These are phyloP conservation scores for Clarias laeviceps DNA, from an alignment of 2,797 vertebrate species.

Conservation along the genomic window DNA sequence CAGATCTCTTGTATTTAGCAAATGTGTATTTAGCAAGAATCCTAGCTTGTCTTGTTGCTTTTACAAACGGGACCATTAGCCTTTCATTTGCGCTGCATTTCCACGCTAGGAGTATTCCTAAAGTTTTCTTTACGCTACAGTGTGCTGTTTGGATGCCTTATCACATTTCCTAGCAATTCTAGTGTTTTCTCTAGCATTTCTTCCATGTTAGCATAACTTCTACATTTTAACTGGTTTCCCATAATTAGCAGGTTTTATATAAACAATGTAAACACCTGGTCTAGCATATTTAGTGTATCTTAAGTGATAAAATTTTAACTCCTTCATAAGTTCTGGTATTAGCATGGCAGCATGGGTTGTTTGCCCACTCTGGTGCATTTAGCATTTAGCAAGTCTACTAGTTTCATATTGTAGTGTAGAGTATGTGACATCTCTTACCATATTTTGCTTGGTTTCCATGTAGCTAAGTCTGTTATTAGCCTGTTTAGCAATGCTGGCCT, in stretches of 20 bases:
- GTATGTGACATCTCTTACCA: not conserved
- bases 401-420: not conserved
- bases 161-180: too few relatives aligned
- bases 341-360: not conserved
- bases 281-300: not conserved
- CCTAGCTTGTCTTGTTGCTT: not conserved
- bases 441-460: not conserved
- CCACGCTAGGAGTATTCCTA: too few relatives aligned
- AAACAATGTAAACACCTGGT: not conserved
- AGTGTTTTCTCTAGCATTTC: too few relatives aligned
- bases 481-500: too few relatives aligned
- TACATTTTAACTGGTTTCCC: not conserved
- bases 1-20: not conserved
- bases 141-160: too few relatives aligned
- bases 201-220: not conserved
- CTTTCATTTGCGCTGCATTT: too few relatives aligned
- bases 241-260: not conserved
- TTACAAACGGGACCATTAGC: too few relatives aligned
- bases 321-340: too few relatives aligned
- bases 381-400: constrained; percentile 5
- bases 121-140: too few relatives aligned
- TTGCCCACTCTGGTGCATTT: not conserved
- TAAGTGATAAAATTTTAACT: too few relatives aligned
- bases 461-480: not conserved
- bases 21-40: not conserved